Evolutionary conservation across 2,113 vertebrate species (phyloP).

Genomic region (Misgurnus mizolepis): DNA sequence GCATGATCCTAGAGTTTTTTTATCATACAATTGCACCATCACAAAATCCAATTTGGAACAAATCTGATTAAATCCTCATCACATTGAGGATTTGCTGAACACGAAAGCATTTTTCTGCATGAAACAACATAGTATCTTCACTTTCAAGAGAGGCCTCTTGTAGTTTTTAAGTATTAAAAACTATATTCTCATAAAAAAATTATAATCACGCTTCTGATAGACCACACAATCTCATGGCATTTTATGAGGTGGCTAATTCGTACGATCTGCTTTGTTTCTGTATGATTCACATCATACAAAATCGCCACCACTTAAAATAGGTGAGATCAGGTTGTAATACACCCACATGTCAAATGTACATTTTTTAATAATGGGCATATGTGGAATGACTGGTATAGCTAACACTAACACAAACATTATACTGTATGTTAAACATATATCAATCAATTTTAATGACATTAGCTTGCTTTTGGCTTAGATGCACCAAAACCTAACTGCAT

Average conservation of each 20-base stretch:
- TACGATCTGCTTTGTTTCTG: no score
- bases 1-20: conserved; percentile 46
- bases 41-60: conserved; percentile 50
- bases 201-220: no score
- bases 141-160: conserved; percentile 33
- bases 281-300: no score
- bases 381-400: not conserved
- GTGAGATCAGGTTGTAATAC: not conserved
- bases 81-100: conserved; percentile 41
- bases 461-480: conserved; percentile 28
- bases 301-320: not conserved
- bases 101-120: conserved; percentile 41
- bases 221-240: no score
- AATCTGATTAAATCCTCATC: conserved; percentile 25
- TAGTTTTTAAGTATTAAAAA: no score
- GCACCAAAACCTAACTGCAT: conserved; percentile 10
- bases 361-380: no score
- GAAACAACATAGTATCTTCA: conserved; percentile 36
- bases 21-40: conserved; percentile 53
- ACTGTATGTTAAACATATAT: not conserved
- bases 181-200: no score
- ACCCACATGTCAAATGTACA: not conserved
- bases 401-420: not conserved
- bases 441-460: not conserved
- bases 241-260: no score